Percentiles rank a stretch among this genome's conserved stretches.
Conservation (phyloP, 2,888 invertebrate genomes). For the Patella pellucida region DNA sequence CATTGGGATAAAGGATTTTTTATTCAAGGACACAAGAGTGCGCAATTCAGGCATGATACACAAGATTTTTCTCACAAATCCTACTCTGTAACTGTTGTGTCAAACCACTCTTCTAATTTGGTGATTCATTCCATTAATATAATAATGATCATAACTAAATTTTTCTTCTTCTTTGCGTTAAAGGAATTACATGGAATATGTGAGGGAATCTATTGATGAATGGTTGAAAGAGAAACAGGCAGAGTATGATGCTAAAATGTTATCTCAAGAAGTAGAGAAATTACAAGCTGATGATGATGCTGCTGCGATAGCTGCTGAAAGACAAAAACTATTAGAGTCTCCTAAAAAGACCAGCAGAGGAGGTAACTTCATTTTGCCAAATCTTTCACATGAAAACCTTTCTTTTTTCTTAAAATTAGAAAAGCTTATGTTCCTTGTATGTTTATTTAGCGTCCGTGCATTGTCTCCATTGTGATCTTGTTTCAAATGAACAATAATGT, state of each 20-base stretch:
- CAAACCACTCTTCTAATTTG: not conserved
- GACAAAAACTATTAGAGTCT: not conserved
- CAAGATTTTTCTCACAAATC: not conserved
- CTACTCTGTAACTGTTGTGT: not conserved
- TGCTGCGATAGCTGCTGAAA: slow-evolving; percentile 49
- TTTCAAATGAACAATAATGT: too few relatives aligned
- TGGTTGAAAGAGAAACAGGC: slow-evolving; percentile 69
- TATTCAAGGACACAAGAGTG: too few relatives aligned
- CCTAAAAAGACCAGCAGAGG: not conserved
- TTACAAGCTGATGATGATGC: slow-evolving; percentile 61
- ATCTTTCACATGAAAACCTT: too few relatives aligned
- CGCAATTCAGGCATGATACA: not conserved
- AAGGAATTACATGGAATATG: slow-evolving; percentile 70
- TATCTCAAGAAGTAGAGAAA: slow-evolving; percentile 64
- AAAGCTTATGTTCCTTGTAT: too few relatives aligned
- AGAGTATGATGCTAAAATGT: slow-evolving; percentile 64
- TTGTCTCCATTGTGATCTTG: too few relatives aligned
- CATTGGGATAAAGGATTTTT: too few relatives aligned
- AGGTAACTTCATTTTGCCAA: too few relatives aligned
- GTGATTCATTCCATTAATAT: not conserved
- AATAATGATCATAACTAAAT: not conserved
- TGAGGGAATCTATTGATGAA: slow-evolving; percentile 62
- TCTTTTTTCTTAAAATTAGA: too few relatives aligned
- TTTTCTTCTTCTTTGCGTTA: not conserved
- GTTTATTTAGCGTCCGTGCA: too few relatives aligned